Evolutionary conservation across 2,888 invertebrate species (phyloP), one percentile per base, ranked within the genome.

Genomic region (Neoascia interrupta): DNA sequence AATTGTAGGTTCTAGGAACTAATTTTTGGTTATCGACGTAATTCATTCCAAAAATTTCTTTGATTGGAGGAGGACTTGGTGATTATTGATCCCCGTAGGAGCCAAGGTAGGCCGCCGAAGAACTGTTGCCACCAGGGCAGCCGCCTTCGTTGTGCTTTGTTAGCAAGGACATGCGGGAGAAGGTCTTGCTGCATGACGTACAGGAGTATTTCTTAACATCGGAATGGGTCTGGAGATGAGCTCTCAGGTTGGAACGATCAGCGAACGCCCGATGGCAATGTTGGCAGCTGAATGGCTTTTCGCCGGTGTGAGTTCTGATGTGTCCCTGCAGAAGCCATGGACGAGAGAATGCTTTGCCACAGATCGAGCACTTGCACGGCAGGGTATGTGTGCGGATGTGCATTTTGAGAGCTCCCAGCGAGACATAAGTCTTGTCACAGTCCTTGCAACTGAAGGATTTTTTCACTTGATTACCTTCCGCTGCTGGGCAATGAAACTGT

Each of bases 271-370:
- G 93, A 84, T 96, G 94, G 89, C 99, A 99, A 86, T 97, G 96
- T 75, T 94, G 94, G 89, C 99, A 99, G 60, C 95, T 94, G 91
- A 98, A 99, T 0, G 99, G 98, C 85, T 99, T 99, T 88, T 99
- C 98, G 0, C 98, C 99, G 0, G 98, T 99, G 89, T 99, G 99
- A 0, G 98, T 99, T 58, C 99, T 92, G 85, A 98, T 97, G 90
- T 99, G 99, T 1, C 98, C 98, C 90, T 99, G 98, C 6, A 99
- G 92, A 68, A 99, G 90, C 98, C 98, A 99, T 2, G 98, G 98
- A 11, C 98, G 91, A 41, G 97, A 97, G 90, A 99, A 99, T 0
- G 98, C 97, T 87, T 99, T 99, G 26, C 98, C 98, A 87, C 98
- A 99, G 68, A 97, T 91, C 83, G 95, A 94, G 87, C 99, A 99